Base-by-base conservation (phyloP, 1,140 invertebrate genomes). In the Drosophila obscura region DNA sequence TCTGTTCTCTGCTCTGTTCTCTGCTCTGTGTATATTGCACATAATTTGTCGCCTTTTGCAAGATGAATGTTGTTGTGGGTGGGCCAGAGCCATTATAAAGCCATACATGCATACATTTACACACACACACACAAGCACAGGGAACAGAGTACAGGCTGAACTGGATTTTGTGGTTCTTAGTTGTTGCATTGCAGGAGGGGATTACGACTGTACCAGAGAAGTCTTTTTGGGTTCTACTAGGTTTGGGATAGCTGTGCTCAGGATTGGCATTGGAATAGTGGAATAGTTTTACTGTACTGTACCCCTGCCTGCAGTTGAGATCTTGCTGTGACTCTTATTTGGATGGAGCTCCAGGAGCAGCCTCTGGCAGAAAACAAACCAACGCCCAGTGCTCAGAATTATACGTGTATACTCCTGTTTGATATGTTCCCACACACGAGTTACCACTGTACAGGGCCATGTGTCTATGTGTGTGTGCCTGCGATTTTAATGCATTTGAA, bases 31-130 rank as follows among this genome's bases (percentile, higher is more conserved):
- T 83, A 78, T 75, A 76, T 82, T 87, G 79, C 84, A 87, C 83
- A 87, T 87, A 87, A 87, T 87, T 87, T 87, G 83, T 87, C 83
- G 83, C 83, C 83, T 80, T 88, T 87, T 83, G 83, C 83, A 88
- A 87, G 83, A 87, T 87, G 83, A 88, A 87, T 87, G 83, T 71
- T 88, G 83, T 80, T 79, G 80, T 74, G 84, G 80, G 72, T 59
- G 72, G 72, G 55, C 79, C 19, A 19, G 19, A 52, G 53, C 53
- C 73, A 88, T 82, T 72, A 78, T 78, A 75, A 55, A 59, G 72
- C 72, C 71, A 79, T 71, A 73, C 68, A 85, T 39, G 58, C 52
- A 78, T 4, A 67, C 44, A 52, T 9, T 16, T 41, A 67, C 44
- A 52, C 4, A 24, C 22, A 24, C 22, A 4, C 22, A 24, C 22